Percentiles rank a stretch among this genome's conserved stretches.
These are phyloP conservation scores for Hirtodrosophila trivittata DNA, from an alignment of 2,888 invertebrate genomes.

Conservation along the genomic window DNA sequence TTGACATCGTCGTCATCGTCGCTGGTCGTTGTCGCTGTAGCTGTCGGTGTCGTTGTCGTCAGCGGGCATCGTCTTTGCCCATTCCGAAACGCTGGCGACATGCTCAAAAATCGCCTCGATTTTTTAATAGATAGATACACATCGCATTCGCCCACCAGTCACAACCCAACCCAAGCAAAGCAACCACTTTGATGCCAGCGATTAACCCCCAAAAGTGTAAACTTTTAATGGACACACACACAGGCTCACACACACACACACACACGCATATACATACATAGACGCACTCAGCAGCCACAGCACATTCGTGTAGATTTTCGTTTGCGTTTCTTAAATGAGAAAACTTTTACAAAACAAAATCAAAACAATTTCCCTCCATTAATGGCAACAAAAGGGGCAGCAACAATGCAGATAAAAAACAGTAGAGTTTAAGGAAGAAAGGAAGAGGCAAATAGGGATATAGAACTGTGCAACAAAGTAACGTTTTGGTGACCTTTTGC, in stretches of 20 bases:
- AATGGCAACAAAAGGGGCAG: slow-evolving; percentile 23
- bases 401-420: slow-evolving; percentile 6
- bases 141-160: slow-evolving; percentile 48
- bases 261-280: background rate
- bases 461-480: background rate
- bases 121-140: slow-evolving; percentile 80
- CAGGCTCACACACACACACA: slow-evolving; percentile 1
- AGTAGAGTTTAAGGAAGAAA: background rate
- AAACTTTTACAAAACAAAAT: slow-evolving; percentile 68
- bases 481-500: slow-evolving; percentile 38
- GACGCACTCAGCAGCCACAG: slow-evolving; percentile 31
- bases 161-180: slow-evolving; percentile 23
- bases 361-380: slow-evolving; percentile 72
- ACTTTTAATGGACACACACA: slow-evolving; percentile 54
- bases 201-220: slow-evolving; percentile 77
- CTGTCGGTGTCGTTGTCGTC: slow-evolving; percentile 33
- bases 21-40: slow-evolving; percentile 30
- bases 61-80: slow-evolving; percentile 61
- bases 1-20: slow-evolving; percentile 53
- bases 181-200: slow-evolving; percentile 68
- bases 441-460: background rate
- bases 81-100: slow-evolving; percentile 43
- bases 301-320: slow-evolving; percentile 49
- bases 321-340: slow-evolving; percentile 58
- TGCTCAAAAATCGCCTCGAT: slow-evolving; percentile 71